Conservation (phyloP, 1,140 invertebrate genomes). For the Drosophila neocordata region DNA sequence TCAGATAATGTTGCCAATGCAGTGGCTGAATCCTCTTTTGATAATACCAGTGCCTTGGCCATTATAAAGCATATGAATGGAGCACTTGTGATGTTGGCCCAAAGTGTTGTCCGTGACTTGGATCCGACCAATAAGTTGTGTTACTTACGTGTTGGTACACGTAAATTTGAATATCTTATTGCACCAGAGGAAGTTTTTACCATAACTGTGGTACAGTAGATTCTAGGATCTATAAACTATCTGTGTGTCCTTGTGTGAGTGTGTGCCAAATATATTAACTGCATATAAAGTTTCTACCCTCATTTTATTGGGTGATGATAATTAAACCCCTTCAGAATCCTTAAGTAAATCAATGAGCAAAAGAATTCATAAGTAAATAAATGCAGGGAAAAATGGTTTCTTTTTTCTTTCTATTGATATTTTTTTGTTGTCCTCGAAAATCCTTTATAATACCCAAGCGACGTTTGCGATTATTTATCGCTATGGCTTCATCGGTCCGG, state of each 20-base stretch:
- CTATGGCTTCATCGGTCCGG: constrained; percentile 76
- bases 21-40: constrained; percentile 65
- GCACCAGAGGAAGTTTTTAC: constrained; percentile 75
- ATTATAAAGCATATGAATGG: constrained; percentile 67
- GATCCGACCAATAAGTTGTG: constrained; percentile 64
- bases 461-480: constrained; percentile 72
- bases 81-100: constrained; percentile 43
- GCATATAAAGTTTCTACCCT: no score
- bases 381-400: constrained; percentile 12
- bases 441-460: constrained; percentile 73
- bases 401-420: no score
- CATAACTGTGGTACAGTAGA: constrained; percentile 70
- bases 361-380: constrained; percentile 52
- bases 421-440: constrained; percentile 49
- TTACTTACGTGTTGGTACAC: constrained; percentile 63
- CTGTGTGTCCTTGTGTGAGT: constrained; percentile 1
- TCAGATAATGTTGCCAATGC: constrained; percentile 58
- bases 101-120: constrained; percentile 68
- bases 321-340: constrained; percentile 30
- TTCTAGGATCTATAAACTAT: neutral
- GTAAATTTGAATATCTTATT: constrained; percentile 74
- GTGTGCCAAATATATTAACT: neutral
- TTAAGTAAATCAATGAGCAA: constrained; percentile 21
- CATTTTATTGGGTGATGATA: constrained; percentile 22
- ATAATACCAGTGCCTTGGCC: constrained; percentile 70